A percentile compares a stretch with the other conserved stretches of the same genome.
Evolutionary conservation across 2,888 invertebrate species (phyloP).

Genomic region (Drosophila percnosoma): DNA sequence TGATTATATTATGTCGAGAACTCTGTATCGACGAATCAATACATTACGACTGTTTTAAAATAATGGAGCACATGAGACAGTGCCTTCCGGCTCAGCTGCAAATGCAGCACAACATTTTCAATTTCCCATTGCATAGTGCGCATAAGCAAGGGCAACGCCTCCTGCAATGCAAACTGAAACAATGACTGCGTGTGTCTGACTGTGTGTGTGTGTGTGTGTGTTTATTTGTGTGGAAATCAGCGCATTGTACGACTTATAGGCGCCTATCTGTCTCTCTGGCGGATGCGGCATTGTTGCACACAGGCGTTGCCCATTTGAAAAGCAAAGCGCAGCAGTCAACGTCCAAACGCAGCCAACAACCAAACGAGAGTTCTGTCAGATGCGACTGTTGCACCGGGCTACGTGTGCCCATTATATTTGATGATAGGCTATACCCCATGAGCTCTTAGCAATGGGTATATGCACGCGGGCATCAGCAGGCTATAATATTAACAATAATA

Average conservation of each 20-base stretch:
- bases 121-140: conserved; percentile 39
- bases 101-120: conserved; percentile 46
- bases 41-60: conserved; percentile 16
- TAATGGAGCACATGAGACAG: conserved; percentile 15
- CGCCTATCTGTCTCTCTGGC: conserved; percentile 39
- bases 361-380: conserved; percentile 48
- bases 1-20: background rate
- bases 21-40: background rate
- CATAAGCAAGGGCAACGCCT: conserved; percentile 39
- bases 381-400: conserved; percentile 41
- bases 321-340: conserved; percentile 37
- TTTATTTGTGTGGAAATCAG: conserved; percentile 39
- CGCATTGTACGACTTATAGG: conserved; percentile 42
- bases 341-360: conserved; percentile 20
- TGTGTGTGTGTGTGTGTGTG: background rate
- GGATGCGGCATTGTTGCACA: conserved; percentile 59
- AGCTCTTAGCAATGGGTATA: background rate
- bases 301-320: conserved; percentile 31
- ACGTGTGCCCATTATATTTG: conserved; percentile 22
- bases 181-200: conserved; percentile 1
- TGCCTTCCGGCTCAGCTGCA: conserved; percentile 33
- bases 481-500: too few species aligned
- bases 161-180: conserved; percentile 28
- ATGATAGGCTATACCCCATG: conserved; percentile 15
- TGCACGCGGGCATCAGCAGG: background rate